Evolutionary conservation across 2,113 vertebrate species (phyloP).

Genomic region (Tricholaema leucomelas): DNA sequence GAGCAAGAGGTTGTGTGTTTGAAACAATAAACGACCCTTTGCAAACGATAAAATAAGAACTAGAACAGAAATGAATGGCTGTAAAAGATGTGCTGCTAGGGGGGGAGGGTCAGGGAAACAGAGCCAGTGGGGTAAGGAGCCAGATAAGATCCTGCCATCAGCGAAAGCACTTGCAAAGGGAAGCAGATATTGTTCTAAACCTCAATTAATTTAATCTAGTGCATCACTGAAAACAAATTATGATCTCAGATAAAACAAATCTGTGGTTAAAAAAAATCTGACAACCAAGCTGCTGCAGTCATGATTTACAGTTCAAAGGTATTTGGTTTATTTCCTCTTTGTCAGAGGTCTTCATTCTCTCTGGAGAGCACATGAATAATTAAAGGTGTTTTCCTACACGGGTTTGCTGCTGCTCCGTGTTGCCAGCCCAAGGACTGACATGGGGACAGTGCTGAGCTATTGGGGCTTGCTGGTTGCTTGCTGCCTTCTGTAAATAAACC

Average conservation of each 20-base stretch:
- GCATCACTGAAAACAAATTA: constrained; percentile 78
- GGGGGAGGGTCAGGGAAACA: constrained; percentile 42
- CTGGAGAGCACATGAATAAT: constrained; percentile 68
- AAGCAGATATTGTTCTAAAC: constrained; percentile 77
- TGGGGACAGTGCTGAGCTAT: constrained; percentile 37
- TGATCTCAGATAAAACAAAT: constrained; percentile 74
- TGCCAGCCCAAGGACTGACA: constrained; percentile 20
- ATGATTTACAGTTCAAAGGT: constrained; percentile 72
- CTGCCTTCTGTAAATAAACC: constrained; percentile 56
- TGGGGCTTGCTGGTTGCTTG: constrained; percentile 21
- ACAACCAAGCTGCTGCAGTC: constrained; percentile 68
- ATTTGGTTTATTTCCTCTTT: constrained; percentile 67
- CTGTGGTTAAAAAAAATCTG: constrained; percentile 62
- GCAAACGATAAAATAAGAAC: background rate
- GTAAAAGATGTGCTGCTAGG: constrained; percentile 45
- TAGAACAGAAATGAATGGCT: background rate
- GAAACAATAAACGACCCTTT: constrained; percentile 47
- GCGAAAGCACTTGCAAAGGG: constrained; percentile 74
- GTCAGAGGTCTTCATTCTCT: constrained; percentile 52
- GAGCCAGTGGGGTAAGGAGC: constrained; percentile 56
- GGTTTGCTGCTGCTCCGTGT: constrained; percentile 22
- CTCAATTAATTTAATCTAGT: constrained; percentile 79
- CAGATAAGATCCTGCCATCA: constrained; percentile 76
- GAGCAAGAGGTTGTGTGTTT: constrained; percentile 25
- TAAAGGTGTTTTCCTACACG: constrained; percentile 70